Base-by-base conservation (phyloP, 2,888 invertebrate species). In the Andrena chrysosceles region DNA sequence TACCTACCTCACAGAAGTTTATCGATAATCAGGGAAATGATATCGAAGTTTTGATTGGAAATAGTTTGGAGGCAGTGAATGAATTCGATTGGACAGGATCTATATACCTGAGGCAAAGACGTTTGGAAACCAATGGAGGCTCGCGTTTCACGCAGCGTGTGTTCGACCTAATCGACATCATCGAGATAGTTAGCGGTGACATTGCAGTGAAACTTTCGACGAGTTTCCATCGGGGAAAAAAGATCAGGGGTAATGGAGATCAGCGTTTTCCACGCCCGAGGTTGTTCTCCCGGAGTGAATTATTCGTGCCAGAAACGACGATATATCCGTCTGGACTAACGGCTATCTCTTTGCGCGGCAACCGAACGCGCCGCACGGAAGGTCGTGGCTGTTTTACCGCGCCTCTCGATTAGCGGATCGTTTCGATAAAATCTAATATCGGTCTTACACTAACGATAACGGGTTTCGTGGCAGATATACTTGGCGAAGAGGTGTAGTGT, bases 231-330 rank as follows among this genome's bases (percentile, higher is more conserved):
- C 59, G 70, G 31, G 73, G 68, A 59, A 79, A 75, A 81, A 70
- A 82, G 71, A 85, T 69, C 54, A 62, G 70, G 73, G 77, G 60
- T 80, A 85, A 84, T 83, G 69, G 85, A 73, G 82, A 88, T 85
- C 84, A 59, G 74, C 83, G 78, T 87, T 88, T 88, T 88, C 88
- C 88, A 88, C 87, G 88, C 88, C 88, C 84, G 84, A 87, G 88
- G 87, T 86, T 74, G 80, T 83, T 79, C 77, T 63, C 62, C 64
- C 20, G 20, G 60, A 66, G 70, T 81, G 88, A 88, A 87, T 88
- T 88, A 88, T 88, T 85, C 83, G 85, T 78, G 79, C 74, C 85
- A 70, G 76, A 60, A 83, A 81, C 84, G 76, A 79, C 77, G 63
- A 82, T 81, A 72, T 66, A 76, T 52, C 52, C 66, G 73, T 64